These are phyloP conservation scores for Nymphalis c-album DNA, from an alignment of 2,888 invertebrate genomes.

Conservation along the genomic window DNA sequence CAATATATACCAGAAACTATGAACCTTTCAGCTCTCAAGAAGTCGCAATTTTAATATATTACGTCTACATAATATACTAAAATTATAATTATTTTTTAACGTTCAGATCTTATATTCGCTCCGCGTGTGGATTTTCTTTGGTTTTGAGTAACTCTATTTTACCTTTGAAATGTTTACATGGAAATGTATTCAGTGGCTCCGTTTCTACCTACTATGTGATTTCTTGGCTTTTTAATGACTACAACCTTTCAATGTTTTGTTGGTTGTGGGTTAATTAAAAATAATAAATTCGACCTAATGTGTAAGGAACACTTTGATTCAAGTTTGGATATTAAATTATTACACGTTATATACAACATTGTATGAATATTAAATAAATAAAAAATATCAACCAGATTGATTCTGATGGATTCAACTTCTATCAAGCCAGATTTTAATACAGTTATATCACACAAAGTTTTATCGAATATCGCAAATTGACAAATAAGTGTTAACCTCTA, in stretches of 20 bases:
- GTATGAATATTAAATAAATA: no score
- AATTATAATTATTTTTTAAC: neutral
- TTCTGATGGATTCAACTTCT: no score
- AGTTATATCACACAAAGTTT: no score
- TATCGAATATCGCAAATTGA: no score
- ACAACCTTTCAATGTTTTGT: constrained; percentile 16
- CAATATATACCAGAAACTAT: no score
- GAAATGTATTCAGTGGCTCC: constrained; percentile 17
- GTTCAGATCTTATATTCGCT: constrained; percentile 4
- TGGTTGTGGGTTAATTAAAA: constrained; percentile 31
- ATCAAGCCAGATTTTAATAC: no score
- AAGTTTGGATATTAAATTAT: no score
- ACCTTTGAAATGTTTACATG: constrained; percentile 24
- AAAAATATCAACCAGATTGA: no score
- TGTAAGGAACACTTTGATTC: no score
- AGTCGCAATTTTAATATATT: neutral
- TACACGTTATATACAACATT: no score
- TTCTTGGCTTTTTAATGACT: constrained; percentile 16
- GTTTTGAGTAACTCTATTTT: constrained; percentile 23
- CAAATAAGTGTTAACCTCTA: no score
- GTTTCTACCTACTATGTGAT: constrained; percentile 8
- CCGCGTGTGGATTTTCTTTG: constrained; percentile 27
- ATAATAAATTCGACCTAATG: constrained; percentile 14
- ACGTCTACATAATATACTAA: neutral
- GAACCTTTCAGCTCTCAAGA: no score